Percentiles rank a stretch among this genome's conserved stretches.
Conservation (phyloP, 1,140 invertebrate genomes). For the Aethina tumida region DNA sequence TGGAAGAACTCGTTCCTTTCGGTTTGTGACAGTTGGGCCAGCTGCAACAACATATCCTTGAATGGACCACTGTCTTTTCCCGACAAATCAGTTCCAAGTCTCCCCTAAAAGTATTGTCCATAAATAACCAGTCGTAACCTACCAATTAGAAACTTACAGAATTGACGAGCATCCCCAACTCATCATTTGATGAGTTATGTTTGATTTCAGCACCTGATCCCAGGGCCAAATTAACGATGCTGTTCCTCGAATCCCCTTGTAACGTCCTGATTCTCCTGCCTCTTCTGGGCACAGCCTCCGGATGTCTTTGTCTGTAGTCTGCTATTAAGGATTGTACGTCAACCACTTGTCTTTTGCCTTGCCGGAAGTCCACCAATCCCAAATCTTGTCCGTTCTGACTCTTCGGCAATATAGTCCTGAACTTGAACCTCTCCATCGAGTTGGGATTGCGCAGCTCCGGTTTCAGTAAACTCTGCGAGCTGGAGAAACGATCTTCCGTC, state of each 20-base stretch:
- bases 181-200: slow-evolving; percentile 29
- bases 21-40: slow-evolving; percentile 50
- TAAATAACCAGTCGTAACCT: neutral
- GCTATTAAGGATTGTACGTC: slow-evolving; percentile 76
- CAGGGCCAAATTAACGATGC: slow-evolving; percentile 30
- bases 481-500: neutral
- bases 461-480: slow-evolving; percentile 12
- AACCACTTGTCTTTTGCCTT: slow-evolving; percentile 56
- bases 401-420: slow-evolving; percentile 29
- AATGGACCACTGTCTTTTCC: slow-evolving; percentile 42
- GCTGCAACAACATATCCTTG: slow-evolving; percentile 68
- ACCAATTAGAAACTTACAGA: slow-evolving; percentile 22
- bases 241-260: slow-evolving; percentile 16
- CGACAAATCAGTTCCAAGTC: slow-evolving; percentile 41
- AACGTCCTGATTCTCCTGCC: slow-evolving; percentile 47
- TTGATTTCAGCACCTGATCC: slow-evolving; percentile 37
- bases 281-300: slow-evolving; percentile 55
- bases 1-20: slow-evolving; percentile 40
- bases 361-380: slow-evolving; percentile 31
- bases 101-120: no score
- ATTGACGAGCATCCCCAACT: slow-evolving; percentile 26
- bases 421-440: slow-evolving; percentile 14
- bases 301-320: slow-evolving; percentile 65
- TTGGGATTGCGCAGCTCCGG: slow-evolving; percentile 4
- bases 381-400: slow-evolving; percentile 41